Evolutionary conservation across 2,888 invertebrate genomes (phyloP).

Genomic region (Dynastes grantii): DNA sequence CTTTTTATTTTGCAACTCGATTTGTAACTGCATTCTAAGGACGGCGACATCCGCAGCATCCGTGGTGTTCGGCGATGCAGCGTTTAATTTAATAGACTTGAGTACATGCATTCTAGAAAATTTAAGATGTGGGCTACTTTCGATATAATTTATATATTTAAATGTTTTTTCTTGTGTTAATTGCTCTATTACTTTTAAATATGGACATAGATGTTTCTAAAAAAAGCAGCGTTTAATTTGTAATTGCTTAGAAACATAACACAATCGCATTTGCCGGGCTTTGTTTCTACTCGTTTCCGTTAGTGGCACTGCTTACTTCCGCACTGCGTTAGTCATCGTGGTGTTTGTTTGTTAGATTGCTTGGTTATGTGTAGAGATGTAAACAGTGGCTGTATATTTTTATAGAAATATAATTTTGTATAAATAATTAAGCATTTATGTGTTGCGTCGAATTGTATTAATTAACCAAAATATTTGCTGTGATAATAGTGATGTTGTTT

Average conservation of each 20-base stretch:
- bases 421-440: conserved; percentile 11
- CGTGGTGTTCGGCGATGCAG: conserved; percentile 42
- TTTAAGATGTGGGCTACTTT: background rate
- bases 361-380: conserved; percentile 18
- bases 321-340: conserved; percentile 32
- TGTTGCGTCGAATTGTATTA: conserved; percentile 35
- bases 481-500: conserved; percentile 69
- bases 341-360: conserved; percentile 9
- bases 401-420: conserved; percentile 29
- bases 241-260: conserved; percentile 14
- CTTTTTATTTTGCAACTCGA: conserved; percentile 76
- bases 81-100: conserved; percentile 51
- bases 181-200: background rate
- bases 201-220: background rate
- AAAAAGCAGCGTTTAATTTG: background rate
- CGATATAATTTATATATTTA: background rate
- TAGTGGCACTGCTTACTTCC: conserved; percentile 15
- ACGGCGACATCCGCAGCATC: conserved; percentile 61
- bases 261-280: conserved; percentile 25
- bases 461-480: conserved; percentile 9
- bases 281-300: conserved; percentile 17
- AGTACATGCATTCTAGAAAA: conserved; percentile 57
- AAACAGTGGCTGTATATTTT: conserved; percentile 27
- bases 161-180: background rate
- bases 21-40: conserved; percentile 73